Percentiles rank a stretch among this genome's conserved stretches.
Conservation (phyloP, 1,140 invertebrate species). For the Oppia nitens region DNA sequence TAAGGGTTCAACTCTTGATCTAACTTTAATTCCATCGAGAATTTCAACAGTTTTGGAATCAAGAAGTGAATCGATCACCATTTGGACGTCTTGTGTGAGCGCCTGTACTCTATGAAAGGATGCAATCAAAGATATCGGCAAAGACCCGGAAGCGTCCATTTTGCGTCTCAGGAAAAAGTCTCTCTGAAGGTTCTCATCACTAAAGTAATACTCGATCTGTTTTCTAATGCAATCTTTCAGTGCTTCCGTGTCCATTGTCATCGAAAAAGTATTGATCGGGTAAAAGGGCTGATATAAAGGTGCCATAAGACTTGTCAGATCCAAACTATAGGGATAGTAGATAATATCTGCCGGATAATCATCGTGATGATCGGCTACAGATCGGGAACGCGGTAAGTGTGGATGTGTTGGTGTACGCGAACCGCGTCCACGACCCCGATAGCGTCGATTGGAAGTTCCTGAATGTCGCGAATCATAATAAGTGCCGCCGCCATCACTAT, state of each 20-base stretch:
- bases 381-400: neutral
- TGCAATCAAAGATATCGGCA: constrained; percentile 79
- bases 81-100: constrained; percentile 60
- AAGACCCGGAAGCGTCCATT: constrained; percentile 84
- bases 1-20: constrained; percentile 49
- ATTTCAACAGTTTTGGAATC: constrained; percentile 67
- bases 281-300: neutral
- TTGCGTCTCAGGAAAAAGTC: constrained; percentile 92
- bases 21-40: constrained; percentile 55
- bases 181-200: constrained; percentile 80
- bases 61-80: constrained; percentile 60
- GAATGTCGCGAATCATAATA: neutral
- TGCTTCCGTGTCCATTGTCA: neutral
- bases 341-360: neutral
- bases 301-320: neutral
- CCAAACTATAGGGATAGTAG: neutral
- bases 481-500: neutral
- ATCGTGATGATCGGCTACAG: neutral
- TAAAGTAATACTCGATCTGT: constrained; percentile 85
- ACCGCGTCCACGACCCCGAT: neutral
- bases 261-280: constrained; percentile 1
- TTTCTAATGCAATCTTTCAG: constrained; percentile 12
- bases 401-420: neutral
- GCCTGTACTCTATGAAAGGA: constrained; percentile 84
- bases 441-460: neutral